Evolutionary conservation across 2,888 invertebrate species (phyloP).

Genomic region (Drosophila merina): DNA sequence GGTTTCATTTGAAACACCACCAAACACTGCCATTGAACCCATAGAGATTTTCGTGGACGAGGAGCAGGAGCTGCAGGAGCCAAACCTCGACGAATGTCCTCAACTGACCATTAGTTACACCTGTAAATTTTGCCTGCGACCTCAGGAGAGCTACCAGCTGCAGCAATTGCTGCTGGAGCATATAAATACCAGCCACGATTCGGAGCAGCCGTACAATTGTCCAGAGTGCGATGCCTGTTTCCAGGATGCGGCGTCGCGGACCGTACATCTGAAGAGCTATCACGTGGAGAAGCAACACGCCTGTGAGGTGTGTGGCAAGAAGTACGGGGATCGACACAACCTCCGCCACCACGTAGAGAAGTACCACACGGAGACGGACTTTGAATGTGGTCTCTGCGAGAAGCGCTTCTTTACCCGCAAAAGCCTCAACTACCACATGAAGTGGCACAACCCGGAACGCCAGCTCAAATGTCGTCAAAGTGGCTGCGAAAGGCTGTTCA

Average conservation of each 20-base stretch:
- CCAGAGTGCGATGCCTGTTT: constrained; percentile 72
- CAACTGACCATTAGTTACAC: constrained; percentile 61
- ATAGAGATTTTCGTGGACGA: constrained; percentile 52
- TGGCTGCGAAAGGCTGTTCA: constrained; percentile 80
- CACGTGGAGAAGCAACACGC: constrained; percentile 74
- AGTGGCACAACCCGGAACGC: constrained; percentile 78
- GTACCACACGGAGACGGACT: constrained; percentile 79
- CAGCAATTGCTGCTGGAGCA: constrained; percentile 73
- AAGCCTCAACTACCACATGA: constrained; percentile 80
- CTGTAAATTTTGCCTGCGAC: constrained; percentile 76
- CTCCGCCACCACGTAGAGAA: constrained; percentile 78
- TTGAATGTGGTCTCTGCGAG: constrained; percentile 75
- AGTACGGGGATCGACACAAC: constrained; percentile 79
- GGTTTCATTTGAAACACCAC: constrained; percentile 44
- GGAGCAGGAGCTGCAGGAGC: constrained; percentile 13
- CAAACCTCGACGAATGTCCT: constrained; percentile 11
- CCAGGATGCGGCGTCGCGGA: constrained; percentile 80
- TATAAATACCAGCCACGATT: constrained; percentile 66
- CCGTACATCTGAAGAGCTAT: constrained; percentile 74
- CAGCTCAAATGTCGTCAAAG: constrained; percentile 74
- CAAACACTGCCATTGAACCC: constrained; percentile 71
- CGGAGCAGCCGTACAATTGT: constrained; percentile 77
- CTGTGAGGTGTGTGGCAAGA: constrained; percentile 78
- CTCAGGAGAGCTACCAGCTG: constrained; percentile 67
- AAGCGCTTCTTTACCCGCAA: constrained; percentile 81